phyloP scores from a whole-genome alignment of 2,797 vertebrate genomes.

The Melanotaenia maccullochi region DNA sequence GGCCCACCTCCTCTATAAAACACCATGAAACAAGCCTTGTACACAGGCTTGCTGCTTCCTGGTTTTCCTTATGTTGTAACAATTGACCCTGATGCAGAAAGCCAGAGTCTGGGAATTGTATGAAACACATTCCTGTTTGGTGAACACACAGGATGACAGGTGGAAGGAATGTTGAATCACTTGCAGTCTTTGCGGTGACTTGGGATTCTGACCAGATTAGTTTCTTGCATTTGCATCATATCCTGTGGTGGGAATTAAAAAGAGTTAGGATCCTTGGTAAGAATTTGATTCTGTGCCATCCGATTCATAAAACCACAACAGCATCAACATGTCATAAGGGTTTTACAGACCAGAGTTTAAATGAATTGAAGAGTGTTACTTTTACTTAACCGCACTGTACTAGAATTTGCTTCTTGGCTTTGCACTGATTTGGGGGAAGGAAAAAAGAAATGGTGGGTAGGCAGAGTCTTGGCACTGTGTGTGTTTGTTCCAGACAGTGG shows the following conservation, averaged over 20 bases:
- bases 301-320: conserved; percentile 35
- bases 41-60: background rate
- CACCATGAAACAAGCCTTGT: background rate
- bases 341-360: conserved; percentile 19
- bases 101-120: conserved; percentile 11
- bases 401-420: conserved; percentile 47
- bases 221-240: conserved; percentile 48
- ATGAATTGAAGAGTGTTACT: conserved; percentile 38
- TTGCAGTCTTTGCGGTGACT: conserved; percentile 41
- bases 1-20: conserved; percentile 17
- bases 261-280: conserved; percentile 30
- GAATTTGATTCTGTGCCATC: conserved; percentile 17
- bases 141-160: conserved; percentile 47
- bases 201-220: conserved; percentile 20
- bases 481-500: conserved; percentile 35
- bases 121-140: conserved; percentile 43
- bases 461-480: conserved; percentile 4
- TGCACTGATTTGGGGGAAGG: conserved; percentile 34
- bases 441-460: conserved; percentile 14
- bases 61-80: conserved; percentile 18
- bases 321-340: conserved; percentile 3
- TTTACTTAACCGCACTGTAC: conserved; percentile 27
- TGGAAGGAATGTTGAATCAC: conserved; percentile 61
- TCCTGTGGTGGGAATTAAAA: conserved; percentile 45
- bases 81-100: conserved; percentile 8